Conservation (phyloP, 2,113 vertebrate species). For the Solenodon paradoxus region DNA sequence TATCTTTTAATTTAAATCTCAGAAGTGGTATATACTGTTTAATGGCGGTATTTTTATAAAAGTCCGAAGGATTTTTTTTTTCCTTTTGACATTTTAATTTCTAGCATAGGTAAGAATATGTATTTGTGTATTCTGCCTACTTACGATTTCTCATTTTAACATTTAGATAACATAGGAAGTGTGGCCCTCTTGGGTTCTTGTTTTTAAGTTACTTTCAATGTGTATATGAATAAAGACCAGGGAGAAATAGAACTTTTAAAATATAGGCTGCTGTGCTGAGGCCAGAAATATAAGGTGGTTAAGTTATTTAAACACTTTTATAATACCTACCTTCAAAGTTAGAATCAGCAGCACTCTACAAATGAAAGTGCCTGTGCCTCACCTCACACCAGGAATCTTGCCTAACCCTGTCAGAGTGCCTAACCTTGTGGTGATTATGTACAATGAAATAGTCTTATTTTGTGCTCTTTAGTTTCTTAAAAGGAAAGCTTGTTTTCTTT, state of each 20-base stretch:
- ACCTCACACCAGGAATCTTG: constrained; percentile 72
- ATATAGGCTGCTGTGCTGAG: constrained; percentile 46
- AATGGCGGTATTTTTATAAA: constrained; percentile 64
- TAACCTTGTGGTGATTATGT: constrained; percentile 71
- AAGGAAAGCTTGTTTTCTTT: constrained; percentile 73
- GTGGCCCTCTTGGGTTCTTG: constrained; percentile 32
- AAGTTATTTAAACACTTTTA: constrained; percentile 51
- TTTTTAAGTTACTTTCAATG: constrained; percentile 14
- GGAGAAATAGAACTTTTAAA: constrained; percentile 29
- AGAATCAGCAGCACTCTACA: constrained; percentile 70
- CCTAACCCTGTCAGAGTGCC: constrained; percentile 78
- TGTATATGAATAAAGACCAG: neutral
- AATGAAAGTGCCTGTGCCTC: constrained; percentile 82
- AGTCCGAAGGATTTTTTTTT: neutral
- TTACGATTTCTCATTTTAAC: constrained; percentile 45
- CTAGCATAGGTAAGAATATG: constrained; percentile 47
- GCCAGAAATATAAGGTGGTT: constrained; percentile 42
- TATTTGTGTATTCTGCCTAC: constrained; percentile 41
- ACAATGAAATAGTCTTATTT: constrained; percentile 64
- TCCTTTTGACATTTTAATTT: neutral
- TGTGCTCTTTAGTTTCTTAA: constrained; percentile 64
- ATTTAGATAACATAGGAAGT: constrained; percentile 5
- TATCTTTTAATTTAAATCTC: neutral
- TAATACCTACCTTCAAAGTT: constrained; percentile 71
- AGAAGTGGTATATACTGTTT: constrained; percentile 4